These are phyloP conservation scores for Chondrilla cf. caribensis DNA, from an alignment of 37 sponge, comb jelly and placozoan species.

Conservation along the genomic window DNA sequence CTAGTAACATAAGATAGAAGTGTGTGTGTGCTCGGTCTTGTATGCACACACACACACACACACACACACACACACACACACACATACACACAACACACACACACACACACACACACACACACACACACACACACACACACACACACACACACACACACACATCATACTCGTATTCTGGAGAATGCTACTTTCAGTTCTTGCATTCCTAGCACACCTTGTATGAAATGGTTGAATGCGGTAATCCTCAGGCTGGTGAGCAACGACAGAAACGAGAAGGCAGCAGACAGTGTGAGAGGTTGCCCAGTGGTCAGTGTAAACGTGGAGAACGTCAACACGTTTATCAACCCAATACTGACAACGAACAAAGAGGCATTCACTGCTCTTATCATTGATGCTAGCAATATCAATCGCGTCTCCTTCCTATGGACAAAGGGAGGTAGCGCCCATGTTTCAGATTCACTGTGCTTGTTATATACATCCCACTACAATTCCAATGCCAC, in stretches of 20 bases:
- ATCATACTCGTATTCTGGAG: constrained; percentile 55
- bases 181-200: constrained; percentile 63
- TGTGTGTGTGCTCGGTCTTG: too few species aligned
- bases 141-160: not conserved
- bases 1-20: not conserved
- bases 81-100: too few species aligned
- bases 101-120: too few species aligned
- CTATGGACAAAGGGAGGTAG: constrained; percentile 21
- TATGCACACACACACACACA: too few species aligned
- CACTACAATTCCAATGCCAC: too few species aligned
- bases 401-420: constrained; percentile 27
- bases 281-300: constrained; percentile 35
- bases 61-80: too few species aligned
- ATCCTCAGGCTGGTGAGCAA: constrained; percentile 31
- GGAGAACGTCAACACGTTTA: constrained; percentile 49
- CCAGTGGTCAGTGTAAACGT: constrained; percentile 30
- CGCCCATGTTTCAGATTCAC: too few species aligned
- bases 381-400: constrained; percentile 28
- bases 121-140: too few species aligned
- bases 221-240: constrained; percentile 33
- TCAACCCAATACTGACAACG: constrained; percentile 27
- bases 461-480: too few species aligned
- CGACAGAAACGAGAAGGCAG: constrained; percentile 58
- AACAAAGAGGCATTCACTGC: constrained; percentile 40
- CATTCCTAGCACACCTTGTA: constrained; percentile 24